Evolutionary conservation across 1,140 invertebrate species (phyloP).

Genomic region (Carcinoscorpius rotundicauda): DNA sequence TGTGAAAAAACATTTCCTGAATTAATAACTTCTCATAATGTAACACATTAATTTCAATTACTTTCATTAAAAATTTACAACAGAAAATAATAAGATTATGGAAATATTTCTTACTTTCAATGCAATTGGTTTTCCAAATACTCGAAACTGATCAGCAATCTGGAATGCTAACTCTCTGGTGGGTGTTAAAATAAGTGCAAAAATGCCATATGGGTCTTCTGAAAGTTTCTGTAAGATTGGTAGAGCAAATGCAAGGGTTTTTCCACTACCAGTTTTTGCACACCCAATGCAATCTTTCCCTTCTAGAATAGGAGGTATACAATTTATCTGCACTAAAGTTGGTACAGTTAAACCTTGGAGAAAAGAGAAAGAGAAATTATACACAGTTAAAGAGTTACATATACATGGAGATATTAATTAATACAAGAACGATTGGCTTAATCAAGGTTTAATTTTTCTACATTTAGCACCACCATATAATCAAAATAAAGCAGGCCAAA

Average conservation of each 20-base stretch:
- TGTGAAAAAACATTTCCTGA: too few relatives aligned
- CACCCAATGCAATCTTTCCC: constrained; percentile 94
- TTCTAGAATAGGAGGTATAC: constrained; percentile 95
- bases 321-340: constrained; percentile 96
- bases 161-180: constrained; percentile 98
- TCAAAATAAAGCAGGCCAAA: too few relatives aligned
- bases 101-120: constrained; percentile 36
- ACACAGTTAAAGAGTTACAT: neutral
- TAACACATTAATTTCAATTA: too few relatives aligned
- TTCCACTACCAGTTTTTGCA: constrained; percentile 93
- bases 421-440: neutral
- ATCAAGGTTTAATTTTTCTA: neutral
- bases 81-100: too few relatives aligned
- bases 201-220: constrained; percentile 91
- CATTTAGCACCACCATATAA: too few relatives aligned
- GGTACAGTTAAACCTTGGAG: constrained; percentile 54
- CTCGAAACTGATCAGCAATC: constrained; percentile 87
- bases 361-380: neutral
- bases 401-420: neutral
- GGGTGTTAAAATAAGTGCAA: constrained; percentile 92
- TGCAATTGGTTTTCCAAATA: constrained; percentile 71
- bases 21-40: too few relatives aligned
- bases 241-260: constrained; percentile 93
- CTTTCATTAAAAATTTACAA: too few relatives aligned
- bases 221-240: constrained; percentile 94